These are phyloP conservation scores for Diadema setosum DNA, from an alignment of 35 echinoderm and acorn worm species.

Conservation along the genomic window DNA sequence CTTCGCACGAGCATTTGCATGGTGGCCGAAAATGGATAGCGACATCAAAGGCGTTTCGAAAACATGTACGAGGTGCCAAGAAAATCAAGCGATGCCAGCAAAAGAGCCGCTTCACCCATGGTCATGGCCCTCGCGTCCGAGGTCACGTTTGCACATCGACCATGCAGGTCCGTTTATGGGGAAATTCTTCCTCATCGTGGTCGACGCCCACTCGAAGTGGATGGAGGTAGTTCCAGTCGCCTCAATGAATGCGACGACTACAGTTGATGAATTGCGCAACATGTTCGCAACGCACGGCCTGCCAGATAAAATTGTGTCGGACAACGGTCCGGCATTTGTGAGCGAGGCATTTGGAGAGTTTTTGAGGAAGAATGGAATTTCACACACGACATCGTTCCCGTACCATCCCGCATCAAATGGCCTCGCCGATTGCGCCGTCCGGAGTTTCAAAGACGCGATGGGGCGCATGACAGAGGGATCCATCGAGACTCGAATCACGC, in stretches of 20 bases:
- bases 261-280: not conserved
- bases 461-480: not conserved
- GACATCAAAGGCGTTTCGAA: not conserved
- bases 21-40: slow-evolving; percentile 6
- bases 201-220: slow-evolving; percentile 48
- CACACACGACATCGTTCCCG: not conserved
- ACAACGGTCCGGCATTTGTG: slow-evolving; percentile 26
- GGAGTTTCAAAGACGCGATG: slow-evolving; percentile 9
- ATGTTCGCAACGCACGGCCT: slow-evolving; percentile 18
- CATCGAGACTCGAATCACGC: not conserved
- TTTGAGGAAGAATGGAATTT: slow-evolving; percentile 23
- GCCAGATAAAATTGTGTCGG: slow-evolving; percentile 11
- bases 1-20: not conserved
- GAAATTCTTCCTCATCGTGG: slow-evolving; percentile 20
- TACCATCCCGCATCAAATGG: slow-evolving; percentile 48
- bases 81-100: not conserved
- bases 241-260: not conserved
- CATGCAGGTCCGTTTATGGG: slow-evolving; percentile 29
- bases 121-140: slow-evolving; percentile 15
- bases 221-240: not conserved
- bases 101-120: slow-evolving; percentile 15
- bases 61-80: not conserved
- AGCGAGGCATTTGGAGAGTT: slow-evolving; percentile 34
- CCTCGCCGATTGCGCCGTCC: slow-evolving; percentile 7
- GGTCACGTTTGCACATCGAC: slow-evolving; percentile 40